phyloP scores from a whole-genome alignment of 53 echinoderm and acorn worm genomes.

The Hippasteria phrygiana region DNA sequence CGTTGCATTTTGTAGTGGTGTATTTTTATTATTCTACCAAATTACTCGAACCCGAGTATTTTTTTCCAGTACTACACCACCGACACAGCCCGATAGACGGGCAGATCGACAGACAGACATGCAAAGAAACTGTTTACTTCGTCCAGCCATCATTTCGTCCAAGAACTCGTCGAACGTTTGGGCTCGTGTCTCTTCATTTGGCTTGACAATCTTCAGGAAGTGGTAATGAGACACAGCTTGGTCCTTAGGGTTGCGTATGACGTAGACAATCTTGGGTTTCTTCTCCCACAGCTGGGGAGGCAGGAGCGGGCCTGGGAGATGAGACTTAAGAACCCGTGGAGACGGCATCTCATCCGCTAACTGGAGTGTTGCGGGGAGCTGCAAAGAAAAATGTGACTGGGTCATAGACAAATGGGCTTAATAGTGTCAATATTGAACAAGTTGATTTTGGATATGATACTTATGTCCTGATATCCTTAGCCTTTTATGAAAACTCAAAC shows the following conservation, averaged over 20 bases:
- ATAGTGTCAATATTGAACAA: too few species aligned
- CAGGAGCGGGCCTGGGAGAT: slow-evolving; percentile 49
- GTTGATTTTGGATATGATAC: too few species aligned
- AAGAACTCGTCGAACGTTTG: slow-evolving; percentile 21
- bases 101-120: too few species aligned
- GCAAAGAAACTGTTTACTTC: neutral
- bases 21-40: too few species aligned
- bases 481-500: too few species aligned
- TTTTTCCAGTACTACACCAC: too few species aligned
- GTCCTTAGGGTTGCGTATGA: slow-evolving; percentile 60
- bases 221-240: slow-evolving; percentile 23
- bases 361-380: slow-evolving; percentile 38
- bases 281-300: slow-evolving; percentile 57
- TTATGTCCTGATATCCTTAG: too few species aligned
- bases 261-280: slow-evolving; percentile 61
- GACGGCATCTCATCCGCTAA: slow-evolving; percentile 35
- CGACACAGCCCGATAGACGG: too few species aligned
- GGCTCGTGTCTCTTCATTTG: neutral
- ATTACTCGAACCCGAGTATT: too few species aligned
- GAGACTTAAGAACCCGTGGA: slow-evolving; percentile 55
- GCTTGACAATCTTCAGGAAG: slow-evolving; percentile 2
- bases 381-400: neutral
- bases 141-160: slow-evolving; percentile 16
- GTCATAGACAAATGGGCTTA: too few species aligned
- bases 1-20: too few species aligned